Conservation (phyloP, 2,113 vertebrate genomes). For the Cryptoleucopteryx plumbea region DNA sequence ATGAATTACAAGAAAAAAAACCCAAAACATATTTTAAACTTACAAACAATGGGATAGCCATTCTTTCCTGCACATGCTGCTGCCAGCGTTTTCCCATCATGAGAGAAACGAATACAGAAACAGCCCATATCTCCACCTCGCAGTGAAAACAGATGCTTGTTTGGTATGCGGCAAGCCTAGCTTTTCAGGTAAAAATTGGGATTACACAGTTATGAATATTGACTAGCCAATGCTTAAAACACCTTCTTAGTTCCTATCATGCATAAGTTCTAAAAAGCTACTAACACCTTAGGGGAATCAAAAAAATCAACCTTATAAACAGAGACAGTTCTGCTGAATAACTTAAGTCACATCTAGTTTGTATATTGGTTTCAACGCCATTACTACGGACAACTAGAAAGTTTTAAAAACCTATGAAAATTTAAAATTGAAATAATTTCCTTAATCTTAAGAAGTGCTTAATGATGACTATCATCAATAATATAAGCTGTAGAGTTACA, state of each 20-base stretch:
- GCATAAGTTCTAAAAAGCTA: background rate
- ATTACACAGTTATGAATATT: background rate
- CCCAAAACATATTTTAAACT: conserved; percentile 9
- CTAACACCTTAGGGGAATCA: background rate
- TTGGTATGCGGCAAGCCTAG: conserved; percentile 92
- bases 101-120: conserved; percentile 88
- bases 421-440: background rate
- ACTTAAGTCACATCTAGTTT: background rate
- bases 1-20: background rate
- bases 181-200: conserved; percentile 24
- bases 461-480: background rate
- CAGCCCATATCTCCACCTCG: conserved; percentile 90
- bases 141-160: conserved; percentile 85
- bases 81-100: conserved; percentile 84
- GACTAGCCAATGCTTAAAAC: background rate
- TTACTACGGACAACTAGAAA: background rate
- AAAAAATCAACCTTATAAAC: background rate
- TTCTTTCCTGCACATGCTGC: conserved; percentile 90
- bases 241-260: background rate
- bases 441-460: background rate
- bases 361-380: background rate
- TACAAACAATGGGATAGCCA: conserved; percentile 88
- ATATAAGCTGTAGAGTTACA: background rate
- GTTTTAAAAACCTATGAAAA: background rate
- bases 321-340: background rate